Percentiles rank a stretch among this genome's conserved stretches.
Evolutionary conservation across 2,888 invertebrate species (phyloP).

Genomic region (Brachyopa scutellaris): DNA sequence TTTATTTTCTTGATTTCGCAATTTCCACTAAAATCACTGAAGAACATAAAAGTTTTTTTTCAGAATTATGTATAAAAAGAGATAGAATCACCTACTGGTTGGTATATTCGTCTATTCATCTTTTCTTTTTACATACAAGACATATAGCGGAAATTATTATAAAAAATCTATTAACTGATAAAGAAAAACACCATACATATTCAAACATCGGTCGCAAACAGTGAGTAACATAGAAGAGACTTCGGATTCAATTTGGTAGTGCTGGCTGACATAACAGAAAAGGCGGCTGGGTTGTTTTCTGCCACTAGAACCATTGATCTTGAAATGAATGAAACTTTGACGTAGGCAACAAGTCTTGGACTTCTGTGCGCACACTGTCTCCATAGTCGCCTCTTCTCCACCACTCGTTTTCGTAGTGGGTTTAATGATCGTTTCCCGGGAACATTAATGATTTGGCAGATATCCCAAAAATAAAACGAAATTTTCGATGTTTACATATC

Average conservation of each 20-base stretch:
- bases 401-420: constrained; percentile 25
- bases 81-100: too few relatives aligned
- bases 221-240: neutral
- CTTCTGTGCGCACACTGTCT: constrained; percentile 9
- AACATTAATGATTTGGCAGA: constrained; percentile 65
- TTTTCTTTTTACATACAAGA: too few relatives aligned
- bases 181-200: neutral
- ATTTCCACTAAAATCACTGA: too few relatives aligned
- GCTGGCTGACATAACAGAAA: constrained; percentile 48
- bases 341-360: constrained; percentile 47
- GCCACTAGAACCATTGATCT: constrained; percentile 71
- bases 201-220: neutral
- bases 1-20: too few relatives aligned
- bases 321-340: constrained; percentile 73
- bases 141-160: too few relatives aligned
- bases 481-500: constrained; percentile 61
- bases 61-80: too few relatives aligned
- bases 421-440: constrained; percentile 61
- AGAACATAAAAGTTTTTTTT: too few relatives aligned
- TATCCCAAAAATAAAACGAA: constrained; percentile 66
- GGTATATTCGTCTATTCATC: too few relatives aligned
- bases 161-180: too few relatives aligned
- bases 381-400: constrained; percentile 20
- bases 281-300: constrained; percentile 30
- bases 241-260: constrained; percentile 13